Base-by-base conservation (phyloP, 1,140 invertebrate species). In the Rhynchophorus ferrugineus region DNA sequence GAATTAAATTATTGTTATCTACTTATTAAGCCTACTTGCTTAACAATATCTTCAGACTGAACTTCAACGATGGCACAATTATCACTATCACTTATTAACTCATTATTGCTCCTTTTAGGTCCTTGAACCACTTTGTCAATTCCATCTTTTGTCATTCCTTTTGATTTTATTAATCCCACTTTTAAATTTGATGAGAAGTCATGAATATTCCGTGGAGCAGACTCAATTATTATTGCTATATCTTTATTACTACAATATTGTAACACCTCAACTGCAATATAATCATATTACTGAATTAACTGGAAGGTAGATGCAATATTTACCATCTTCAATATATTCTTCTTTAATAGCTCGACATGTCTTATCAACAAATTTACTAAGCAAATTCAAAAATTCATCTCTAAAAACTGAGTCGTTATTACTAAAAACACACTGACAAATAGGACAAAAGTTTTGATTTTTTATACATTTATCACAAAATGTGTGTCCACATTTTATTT, bases 401-500 rank as follows among this genome's bases (percentile, higher is more conserved):
- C 52, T 55, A 22, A 49, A 59, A 16, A 43, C 20, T 3, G 35
- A 3, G 20, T 34, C 18, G 2, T 53, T 13, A 44, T 47, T 55
- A n/a, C 13, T 47, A 11, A 55, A 34, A 29, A 36, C 13, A 16
- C 14, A 9, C 37, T 55, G 52, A 44, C 57, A 59, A 2, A 55
- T 13, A 22, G 57, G 57, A 46, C 57, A 59, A 3, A 21, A 1
- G 18, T 34, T 14, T 21, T 49, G 47, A 37, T 54, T 5, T 1
- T 6, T 9, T 13, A 22, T 24, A n/a, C 54, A 59, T 9, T 18
- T 33, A n/a, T 9, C 29, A 20, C 54, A 59, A 54, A 53, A 54
- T 20, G 20, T 44, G 37, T 59, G 58, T 11, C 20, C 33, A 46
- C 57, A 59, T 17, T 49, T 39, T 37, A 56, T 20, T 46, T 59